phyloP scores from a whole-genome alignment of 1,140 invertebrate genomes.

The Caenorhabditis briggsae region DNA sequence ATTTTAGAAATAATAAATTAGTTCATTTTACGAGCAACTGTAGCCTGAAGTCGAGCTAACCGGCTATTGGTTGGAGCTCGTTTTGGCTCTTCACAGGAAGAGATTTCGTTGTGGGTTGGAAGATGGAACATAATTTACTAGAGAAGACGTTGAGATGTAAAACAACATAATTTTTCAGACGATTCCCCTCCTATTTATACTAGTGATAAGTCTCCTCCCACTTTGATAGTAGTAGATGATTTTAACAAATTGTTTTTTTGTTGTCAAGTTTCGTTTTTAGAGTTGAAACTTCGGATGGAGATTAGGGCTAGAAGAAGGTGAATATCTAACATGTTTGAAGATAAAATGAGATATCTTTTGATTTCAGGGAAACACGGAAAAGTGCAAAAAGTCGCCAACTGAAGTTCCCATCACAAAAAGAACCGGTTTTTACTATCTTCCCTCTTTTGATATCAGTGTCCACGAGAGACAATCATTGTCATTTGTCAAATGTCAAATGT shows the following conservation, averaged over 20 bases:
- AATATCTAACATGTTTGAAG: no score
- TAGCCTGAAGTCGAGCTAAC: slow-evolving; percentile 5
- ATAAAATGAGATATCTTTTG: no score
- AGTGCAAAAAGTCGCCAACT: not conserved
- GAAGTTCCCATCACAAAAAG: not conserved
- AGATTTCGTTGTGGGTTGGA: not conserved
- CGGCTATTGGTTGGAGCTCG: not conserved
- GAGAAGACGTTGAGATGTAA: not conserved
- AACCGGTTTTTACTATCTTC: not conserved
- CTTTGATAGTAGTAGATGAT: not conserved
- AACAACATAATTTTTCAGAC: slow-evolving; percentile 7
- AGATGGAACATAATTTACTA: not conserved
- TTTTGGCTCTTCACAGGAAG: not conserved
- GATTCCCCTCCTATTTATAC: slow-evolving; percentile 11
- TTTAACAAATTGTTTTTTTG: not conserved
- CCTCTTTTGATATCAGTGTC: not conserved
- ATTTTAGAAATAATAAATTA: not conserved
- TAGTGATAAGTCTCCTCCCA: slow-evolving; percentile 18
- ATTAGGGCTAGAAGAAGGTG: not conserved
- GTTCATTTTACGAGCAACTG: not conserved
- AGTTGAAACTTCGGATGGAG: not conserved
- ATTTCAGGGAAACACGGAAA: not conserved
- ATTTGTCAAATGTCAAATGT: slow-evolving; percentile 23
- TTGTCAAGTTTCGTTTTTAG: not conserved
- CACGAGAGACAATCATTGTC: not conserved